Evolutionary conservation across 2,888 invertebrate genomes (phyloP).

Genomic region (Drosophila mayaguana): DNA sequence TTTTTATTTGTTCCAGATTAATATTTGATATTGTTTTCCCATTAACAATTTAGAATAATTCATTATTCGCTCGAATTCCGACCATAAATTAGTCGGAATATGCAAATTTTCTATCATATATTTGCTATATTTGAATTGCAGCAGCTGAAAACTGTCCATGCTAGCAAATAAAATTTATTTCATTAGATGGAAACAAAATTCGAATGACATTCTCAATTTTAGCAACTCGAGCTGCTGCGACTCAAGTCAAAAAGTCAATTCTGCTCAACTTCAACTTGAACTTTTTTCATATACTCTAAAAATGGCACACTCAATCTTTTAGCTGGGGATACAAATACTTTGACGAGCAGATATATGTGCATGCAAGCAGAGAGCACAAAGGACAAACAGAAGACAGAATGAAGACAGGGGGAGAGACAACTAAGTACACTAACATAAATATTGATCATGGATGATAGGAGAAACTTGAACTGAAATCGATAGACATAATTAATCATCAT

Average conservation of each 20-base stretch:
- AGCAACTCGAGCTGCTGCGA: not conserved
- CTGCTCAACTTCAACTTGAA: conserved; percentile 9
- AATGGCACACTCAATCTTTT: conserved; percentile 14
- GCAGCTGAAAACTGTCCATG: not conserved
- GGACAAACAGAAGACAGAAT: not conserved
- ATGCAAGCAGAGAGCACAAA: conserved; percentile 19
- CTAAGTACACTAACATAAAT: not conserved
- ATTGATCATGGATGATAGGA: not conserved
- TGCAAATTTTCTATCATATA: not conserved
- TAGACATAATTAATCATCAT: not conserved
- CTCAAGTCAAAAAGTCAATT: not conserved
- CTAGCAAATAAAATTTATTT: not conserved
- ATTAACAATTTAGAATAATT: not conserved
- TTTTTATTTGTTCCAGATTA: not conserved
- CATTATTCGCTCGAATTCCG: not conserved
- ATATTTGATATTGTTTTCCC: not conserved
- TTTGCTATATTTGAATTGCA: not conserved
- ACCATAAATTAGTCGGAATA: not conserved
- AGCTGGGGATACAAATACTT: conserved; percentile 8
- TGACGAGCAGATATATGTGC: conserved; percentile 10
- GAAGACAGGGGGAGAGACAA: not conserved
- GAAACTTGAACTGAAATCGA: not conserved
- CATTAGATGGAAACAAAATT: not conserved
- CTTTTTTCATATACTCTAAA: not conserved
- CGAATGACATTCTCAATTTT: not conserved